Base-by-base conservation (phyloP, 1,140 invertebrate species). In the Gonioctena quinquepunctata region DNA sequence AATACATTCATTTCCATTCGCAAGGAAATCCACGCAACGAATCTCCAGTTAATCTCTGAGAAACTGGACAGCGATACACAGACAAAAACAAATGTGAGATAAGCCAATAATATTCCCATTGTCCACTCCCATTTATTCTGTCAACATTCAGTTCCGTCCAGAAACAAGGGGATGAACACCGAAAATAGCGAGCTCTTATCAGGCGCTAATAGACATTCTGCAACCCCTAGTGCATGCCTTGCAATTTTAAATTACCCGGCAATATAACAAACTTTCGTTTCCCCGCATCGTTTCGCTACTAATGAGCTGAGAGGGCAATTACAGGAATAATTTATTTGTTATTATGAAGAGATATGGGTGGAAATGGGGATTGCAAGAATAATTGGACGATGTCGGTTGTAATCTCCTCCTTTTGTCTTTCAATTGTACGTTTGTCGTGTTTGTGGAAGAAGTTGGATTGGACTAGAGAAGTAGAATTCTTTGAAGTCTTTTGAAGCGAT, bases 191-290 rank as follows among this genome's bases (percentile, higher is more conserved):
- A 42, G 33, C 33, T 42, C 33, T 42, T 42, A 42, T 42, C 33
- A 42, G 33, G n/a, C 57, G 21, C 57, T 60, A 60, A 60, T 60
- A 60, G 57, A 60, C 57, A 60, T 21, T 56, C 18, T 28, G 22
- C 25, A 60, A 60, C 57, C 57, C 57, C 25, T 27, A 60, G 57
- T 60, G 57, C 57, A 60, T 60, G 57, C 57, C 57, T 60, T 28
- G 57, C 57, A 60, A 23, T 60, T 60, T 60, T 60, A 28, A 60
- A 60, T 60, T 60, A 60, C 57, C 57, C 57, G 57, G n/a, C 57
- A 26, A 60, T 60, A 27, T 60, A 26, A 60, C 57, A 60, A 60
- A 60, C 26, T 60, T 60, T 28, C 57, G 22, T 26, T 60, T 60
- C 57, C 23, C 57, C 57, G 57, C 57, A 60, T 60, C 26, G 57